A percentile compares a stretch with the other conserved stretches of the same genome.
Evolutionary conservation across 2,888 invertebrate species (phyloP).

Genomic region (Caenorhabditis virilis): DNA sequence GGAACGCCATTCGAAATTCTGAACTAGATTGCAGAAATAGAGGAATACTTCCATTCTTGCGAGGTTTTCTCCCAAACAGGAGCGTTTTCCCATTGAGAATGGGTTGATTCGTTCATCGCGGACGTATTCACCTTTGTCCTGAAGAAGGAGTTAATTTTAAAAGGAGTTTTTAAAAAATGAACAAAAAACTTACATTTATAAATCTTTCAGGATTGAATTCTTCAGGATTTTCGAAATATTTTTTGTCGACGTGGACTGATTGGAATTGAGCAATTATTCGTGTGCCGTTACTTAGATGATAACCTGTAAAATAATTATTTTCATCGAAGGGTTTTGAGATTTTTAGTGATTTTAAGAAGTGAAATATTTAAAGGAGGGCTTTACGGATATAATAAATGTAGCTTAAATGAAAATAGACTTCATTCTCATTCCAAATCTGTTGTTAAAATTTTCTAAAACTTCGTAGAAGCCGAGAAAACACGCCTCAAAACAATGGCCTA

Average conservation of each 20-base stretch:
- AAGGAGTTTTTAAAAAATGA: not conserved
- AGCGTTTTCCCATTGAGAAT: conserved; percentile 44
- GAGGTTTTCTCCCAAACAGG: conserved; percentile 40
- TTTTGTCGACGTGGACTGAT: conserved; percentile 40
- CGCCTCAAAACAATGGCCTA: too few relatives aligned
- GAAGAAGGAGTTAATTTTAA: conserved; percentile 1
- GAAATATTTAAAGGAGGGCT: too few relatives aligned
- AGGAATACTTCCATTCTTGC: conserved; percentile 47
- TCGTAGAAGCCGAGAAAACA: too few relatives aligned
- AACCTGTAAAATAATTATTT: too few relatives aligned
- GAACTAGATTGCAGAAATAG: conserved; percentile 43
- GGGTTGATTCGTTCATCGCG: conserved; percentile 42
- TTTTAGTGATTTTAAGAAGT: too few relatives aligned
- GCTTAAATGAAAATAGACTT: too few relatives aligned
- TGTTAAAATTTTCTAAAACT: too few relatives aligned
- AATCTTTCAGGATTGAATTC: conserved; percentile 35
- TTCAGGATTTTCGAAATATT: conserved; percentile 36
- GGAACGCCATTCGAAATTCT: conserved; percentile 37
- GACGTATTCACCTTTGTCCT: conserved; percentile 34
- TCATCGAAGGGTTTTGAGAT: too few relatives aligned
- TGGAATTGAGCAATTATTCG: conserved; percentile 44
- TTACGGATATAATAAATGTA: too few relatives aligned
- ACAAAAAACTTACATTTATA: conserved; percentile 21
- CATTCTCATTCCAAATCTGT: too few relatives aligned
- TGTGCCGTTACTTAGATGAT: conserved; percentile 29